phyloP scores from a whole-genome alignment of 1,140 invertebrate species.

The Ooceraea biroi region DNA sequence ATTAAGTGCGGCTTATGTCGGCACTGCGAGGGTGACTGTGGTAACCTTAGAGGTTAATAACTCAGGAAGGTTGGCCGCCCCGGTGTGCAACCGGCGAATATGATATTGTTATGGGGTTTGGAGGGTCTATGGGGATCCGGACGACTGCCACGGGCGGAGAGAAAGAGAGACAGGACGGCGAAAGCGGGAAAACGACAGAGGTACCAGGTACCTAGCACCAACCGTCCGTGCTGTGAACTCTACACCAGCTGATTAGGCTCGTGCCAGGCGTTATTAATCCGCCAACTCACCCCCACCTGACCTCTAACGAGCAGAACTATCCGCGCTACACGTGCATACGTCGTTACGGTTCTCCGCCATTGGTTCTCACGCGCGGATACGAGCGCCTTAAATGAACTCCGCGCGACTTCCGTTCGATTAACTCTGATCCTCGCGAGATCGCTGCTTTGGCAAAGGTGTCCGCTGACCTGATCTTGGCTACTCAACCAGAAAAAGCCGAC shows the following conservation, averaged over 20 bases:
- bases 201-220: slow-evolving; percentile 74
- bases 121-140: slow-evolving; percentile 65
- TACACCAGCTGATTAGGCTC: slow-evolving; percentile 84
- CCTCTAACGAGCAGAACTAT: slow-evolving; percentile 77
- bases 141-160: slow-evolving; percentile 26
- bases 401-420: slow-evolving; percentile 32
- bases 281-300: slow-evolving; percentile 79
- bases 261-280: slow-evolving; percentile 85
- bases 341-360: slow-evolving; percentile 63
- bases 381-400: slow-evolving; percentile 35
- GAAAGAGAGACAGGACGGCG: slow-evolving; percentile 10
- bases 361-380: slow-evolving; percentile 61
- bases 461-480: not conserved
- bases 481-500: not conserved
- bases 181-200: slow-evolving; percentile 42
- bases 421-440: slow-evolving; percentile 7
- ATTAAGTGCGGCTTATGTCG: slow-evolving; percentile 80
- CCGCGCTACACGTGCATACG: slow-evolving; percentile 69
- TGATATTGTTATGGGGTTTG: slow-evolving; percentile 84
- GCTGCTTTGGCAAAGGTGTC: not conserved
- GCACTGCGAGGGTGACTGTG: slow-evolving; percentile 75
- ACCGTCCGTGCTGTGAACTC: slow-evolving; percentile 78
- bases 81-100: slow-evolving; percentile 79
- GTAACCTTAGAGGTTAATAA: slow-evolving; percentile 86
- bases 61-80: slow-evolving; percentile 72